These are phyloP conservation scores for Geotrypetes seraphini DNA, from an alignment of 2,797 vertebrate genomes.

Conservation along the genomic window DNA sequence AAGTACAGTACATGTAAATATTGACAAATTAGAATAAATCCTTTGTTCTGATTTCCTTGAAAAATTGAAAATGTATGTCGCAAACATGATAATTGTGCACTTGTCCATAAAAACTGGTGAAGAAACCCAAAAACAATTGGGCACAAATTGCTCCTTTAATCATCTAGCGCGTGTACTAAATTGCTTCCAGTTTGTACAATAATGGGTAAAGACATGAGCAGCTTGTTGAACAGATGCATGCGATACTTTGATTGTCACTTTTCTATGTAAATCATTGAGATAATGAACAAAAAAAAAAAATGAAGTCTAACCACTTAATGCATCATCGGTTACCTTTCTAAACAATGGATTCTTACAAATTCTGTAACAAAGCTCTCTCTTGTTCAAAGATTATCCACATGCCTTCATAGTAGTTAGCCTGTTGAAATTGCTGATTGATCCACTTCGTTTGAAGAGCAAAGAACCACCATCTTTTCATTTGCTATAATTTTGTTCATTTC, in stretches of 20 bases:
- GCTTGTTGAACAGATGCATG: conserved; percentile 45
- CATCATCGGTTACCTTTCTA: neutral
- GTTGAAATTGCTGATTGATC: neutral
- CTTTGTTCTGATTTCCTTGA: neutral
- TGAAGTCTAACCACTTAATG: conserved; percentile 4
- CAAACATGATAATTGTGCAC: neutral
- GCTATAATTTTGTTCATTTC: neutral
- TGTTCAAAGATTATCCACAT: neutral
- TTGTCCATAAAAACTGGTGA: neutral
- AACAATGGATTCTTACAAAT: neutral
- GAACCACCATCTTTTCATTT: conserved; percentile 1
- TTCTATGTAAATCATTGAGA: neutral
- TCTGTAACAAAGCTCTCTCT: neutral
- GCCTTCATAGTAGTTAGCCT: neutral
- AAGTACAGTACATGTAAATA: no score
- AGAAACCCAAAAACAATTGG: conserved; percentile 9
- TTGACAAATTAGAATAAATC: no score
- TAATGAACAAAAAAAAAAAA: neutral
- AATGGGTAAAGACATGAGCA: conserved; percentile 10
- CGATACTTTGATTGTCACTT: neutral
- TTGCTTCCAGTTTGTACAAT: conserved; percentile 35
- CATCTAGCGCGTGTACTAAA: conserved; percentile 10
- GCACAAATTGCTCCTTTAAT: conserved; percentile 7
- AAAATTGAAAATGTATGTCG: neutral
- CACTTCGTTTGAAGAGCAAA: neutral